phyloP scores from a whole-genome alignment of 1,140 invertebrate species.

The Bombus turneri region DNA sequence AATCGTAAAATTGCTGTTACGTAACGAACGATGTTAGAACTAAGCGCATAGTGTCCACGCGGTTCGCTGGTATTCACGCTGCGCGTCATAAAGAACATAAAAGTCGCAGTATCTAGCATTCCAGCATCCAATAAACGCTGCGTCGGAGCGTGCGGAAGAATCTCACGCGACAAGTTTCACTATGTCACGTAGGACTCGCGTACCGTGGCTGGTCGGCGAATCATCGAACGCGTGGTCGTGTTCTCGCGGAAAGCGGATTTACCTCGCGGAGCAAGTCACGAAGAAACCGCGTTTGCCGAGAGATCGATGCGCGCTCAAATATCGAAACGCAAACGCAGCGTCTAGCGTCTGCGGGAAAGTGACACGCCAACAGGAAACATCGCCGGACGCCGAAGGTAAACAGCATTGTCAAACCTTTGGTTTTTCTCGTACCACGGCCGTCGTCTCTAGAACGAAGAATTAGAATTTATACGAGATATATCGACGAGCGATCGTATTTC shows the following conservation, averaged over 20 bases:
- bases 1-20: too few relatives aligned
- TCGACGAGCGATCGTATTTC: background rate
- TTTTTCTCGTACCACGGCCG: background rate
- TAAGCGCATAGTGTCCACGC: fast-evolving
- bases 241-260: constrained; percentile 4
- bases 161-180: background rate
- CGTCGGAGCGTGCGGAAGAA: background rate
- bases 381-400: background rate
- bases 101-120: background rate
- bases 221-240: background rate
- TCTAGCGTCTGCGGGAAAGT: background rate
- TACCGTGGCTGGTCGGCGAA: background rate
- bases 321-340: constrained; percentile 15
- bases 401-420: background rate
- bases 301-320: background rate
- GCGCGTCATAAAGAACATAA: background rate
- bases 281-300: constrained; percentile 4
- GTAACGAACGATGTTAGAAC: too few relatives aligned
- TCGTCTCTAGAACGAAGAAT: fast-evolving
- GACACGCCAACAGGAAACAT: background rate
- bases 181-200: background rate
- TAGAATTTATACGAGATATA: too few relatives aligned
- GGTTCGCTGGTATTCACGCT: background rate
- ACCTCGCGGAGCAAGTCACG: background rate
- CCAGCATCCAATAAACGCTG: background rate